Percentiles rank a stretch among this genome's conserved stretches.
Evolutionary conservation across 1,140 invertebrate species (phyloP).

Genomic region (Orchestia grillus): DNA sequence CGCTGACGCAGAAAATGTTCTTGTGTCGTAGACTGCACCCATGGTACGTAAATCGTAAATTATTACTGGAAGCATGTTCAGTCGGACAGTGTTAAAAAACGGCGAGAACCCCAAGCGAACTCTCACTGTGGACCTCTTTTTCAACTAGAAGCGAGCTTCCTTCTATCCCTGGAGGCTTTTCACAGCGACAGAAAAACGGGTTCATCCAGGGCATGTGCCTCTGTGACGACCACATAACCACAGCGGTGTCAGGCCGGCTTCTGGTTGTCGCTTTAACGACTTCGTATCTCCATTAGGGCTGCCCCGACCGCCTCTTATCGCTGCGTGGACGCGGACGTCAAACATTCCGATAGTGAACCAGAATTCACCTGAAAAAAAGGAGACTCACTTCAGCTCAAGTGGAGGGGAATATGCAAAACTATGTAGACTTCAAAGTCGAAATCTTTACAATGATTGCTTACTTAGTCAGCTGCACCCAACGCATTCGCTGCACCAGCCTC

Average conservation of each 20-base stretch:
- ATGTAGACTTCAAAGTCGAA: neutral
- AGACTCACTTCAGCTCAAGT: neutral
- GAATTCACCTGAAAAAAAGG: neutral
- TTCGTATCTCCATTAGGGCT: neutral
- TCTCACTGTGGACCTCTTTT: neutral
- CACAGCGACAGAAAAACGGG: neutral
- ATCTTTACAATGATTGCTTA: neutral
- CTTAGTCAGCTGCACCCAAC: neutral
- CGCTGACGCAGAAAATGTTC: no score
- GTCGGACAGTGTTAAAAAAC: neutral
- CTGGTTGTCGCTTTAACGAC: conserved; percentile 21
- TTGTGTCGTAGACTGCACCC: no score
- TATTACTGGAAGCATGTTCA: neutral
- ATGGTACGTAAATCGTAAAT: no score
- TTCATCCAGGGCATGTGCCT: neutral
- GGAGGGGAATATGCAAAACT: neutral
- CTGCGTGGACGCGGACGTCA: neutral
- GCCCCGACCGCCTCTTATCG: neutral
- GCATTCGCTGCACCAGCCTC: neutral
- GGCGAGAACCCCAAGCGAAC: neutral
- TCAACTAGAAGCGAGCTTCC: neutral
- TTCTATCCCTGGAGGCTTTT: neutral
- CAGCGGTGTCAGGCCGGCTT: neutral
- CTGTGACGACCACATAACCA: neutral
- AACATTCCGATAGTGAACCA: neutral